A percentile compares a stretch with the other conserved stretches of the same genome.
Evolutionary conservation across 2,797 vertebrate species (phyloP).

Genomic region (Acipenser ruthenus): DNA sequence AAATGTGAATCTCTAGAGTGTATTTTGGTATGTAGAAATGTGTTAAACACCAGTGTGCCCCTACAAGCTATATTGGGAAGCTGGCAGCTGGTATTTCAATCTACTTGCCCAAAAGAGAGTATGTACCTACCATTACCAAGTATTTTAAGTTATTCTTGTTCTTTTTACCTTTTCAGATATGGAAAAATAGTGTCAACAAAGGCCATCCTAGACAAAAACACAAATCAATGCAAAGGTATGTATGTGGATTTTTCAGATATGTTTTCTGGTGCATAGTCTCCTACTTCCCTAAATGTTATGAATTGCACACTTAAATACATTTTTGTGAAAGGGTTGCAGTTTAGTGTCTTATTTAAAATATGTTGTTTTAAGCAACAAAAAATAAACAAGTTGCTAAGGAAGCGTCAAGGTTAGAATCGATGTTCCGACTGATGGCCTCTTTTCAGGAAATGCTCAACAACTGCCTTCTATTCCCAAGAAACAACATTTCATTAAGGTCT

Average conservation of each 20-base stretch:
- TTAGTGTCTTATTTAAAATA: too few species aligned
- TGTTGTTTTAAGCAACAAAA: too few species aligned
- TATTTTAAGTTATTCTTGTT: constrained; percentile 24
- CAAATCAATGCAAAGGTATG: constrained; percentile 97
- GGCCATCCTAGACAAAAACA: constrained; percentile 98
- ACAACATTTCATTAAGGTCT: too few species aligned
- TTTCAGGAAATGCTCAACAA: constrained; percentile 38
- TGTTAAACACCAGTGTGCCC: too few species aligned
- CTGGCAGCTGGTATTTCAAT: too few species aligned
- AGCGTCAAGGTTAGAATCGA: constrained; percentile 40
- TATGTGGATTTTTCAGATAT: background rate
- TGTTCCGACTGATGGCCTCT: constrained; percentile 52
- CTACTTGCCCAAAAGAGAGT: too few species aligned
- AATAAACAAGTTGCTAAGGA: constrained; percentile 14
- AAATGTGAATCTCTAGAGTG: too few species aligned
- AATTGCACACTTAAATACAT: too few species aligned
- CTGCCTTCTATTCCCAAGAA: constrained; percentile 3
- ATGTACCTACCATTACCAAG: background rate
- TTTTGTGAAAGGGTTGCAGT: too few species aligned
- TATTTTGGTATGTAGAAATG: too few species aligned
- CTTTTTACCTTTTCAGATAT: constrained; percentile 61
- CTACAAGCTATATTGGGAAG: too few species aligned
- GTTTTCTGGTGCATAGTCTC: background rate
- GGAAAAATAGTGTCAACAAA: constrained; percentile 98
- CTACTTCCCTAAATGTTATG: too few species aligned